Conservation (phyloP, 2,113 vertebrate genomes). For the Mus musculus region GRCm39 chr13:102369501-102370000, state of each 20-base stretch:
- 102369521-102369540: background rate
- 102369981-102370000: background rate
- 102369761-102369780: background rate
- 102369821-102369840: background rate
- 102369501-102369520: background rate
- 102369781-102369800: background rate
- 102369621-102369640: background rate
- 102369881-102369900: background rate
- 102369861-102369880: background rate
- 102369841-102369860: accelerated
- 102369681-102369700: background rate
- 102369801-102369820: background rate
- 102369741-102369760: background rate
- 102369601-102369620: background rate
- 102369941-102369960: background rate
- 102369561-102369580: background rate
- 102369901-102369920: background rate
- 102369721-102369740: background rate
- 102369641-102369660: background rate
- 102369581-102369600: background rate
- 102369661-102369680: background rate
- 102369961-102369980: background rate
- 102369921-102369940: background rate
- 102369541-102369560: background rate
- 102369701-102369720: background rate